Evolutionary conservation across 2,888 invertebrate genomes (phyloP), one percentile per base, ranked within the genome.

Genomic region (Agonum fuliginosum): DNA sequence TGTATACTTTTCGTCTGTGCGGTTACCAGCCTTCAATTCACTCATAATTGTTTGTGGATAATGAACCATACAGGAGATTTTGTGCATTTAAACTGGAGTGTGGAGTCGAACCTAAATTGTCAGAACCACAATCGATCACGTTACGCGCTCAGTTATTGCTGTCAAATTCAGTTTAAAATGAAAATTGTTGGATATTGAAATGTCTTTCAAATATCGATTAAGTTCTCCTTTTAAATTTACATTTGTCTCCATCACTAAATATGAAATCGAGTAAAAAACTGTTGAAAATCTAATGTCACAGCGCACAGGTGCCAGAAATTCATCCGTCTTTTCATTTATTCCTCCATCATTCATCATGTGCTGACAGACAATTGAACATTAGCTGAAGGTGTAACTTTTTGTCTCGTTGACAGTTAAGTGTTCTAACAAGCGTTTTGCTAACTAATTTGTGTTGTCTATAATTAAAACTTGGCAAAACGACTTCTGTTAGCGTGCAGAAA

Each of bases 391-490:
- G 70, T 22, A 46, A 22, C 27, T 70, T 70, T 70, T 46, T 46
- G 37, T 43, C 20, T 3, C 24, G 70, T 24, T 70, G 70, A 70
- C 70, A 70, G 70, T 70, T 69, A 48, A 46, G 17, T 70, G 70
- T 70, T 70, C 70, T 46, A 70, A 70, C 46, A 70, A 46, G 46
- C 70, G 27, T 24, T 46, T 70, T 43, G 17, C 24, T 5, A 70
- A 70, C 46, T 70, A 70, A 70, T 70, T 70, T 70, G 48, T 17
- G 1, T 46, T 14, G 70, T 46, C 46, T 70, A 70, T 70, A 46
- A 70, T 70, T 70, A 70, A 70, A 70, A 70, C 70, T 70, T 70
- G 70, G 70, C 70, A 46, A 67, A 67, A 24, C 43, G 24, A 14
- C 19, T 30, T 46, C 5, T 46, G 22, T 70, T 19, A 8, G 22